These are phyloP conservation scores for Paramuricea clavata DNA, from an alignment of 92 coral and sea anemone species.

Conservation along the genomic window DNA sequence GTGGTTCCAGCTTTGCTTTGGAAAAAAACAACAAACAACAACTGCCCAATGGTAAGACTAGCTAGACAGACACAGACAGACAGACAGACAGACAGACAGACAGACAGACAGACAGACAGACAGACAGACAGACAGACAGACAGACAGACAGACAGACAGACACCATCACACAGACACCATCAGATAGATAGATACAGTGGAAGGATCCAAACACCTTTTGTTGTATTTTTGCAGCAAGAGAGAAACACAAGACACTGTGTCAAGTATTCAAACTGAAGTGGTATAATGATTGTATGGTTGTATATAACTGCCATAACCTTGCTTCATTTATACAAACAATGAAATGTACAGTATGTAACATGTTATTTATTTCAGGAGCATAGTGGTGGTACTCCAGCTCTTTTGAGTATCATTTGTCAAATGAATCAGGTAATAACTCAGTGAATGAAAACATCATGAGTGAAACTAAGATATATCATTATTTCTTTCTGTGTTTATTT, in stretches of 20 bases:
- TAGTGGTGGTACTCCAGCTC: slow-evolving; percentile 77
- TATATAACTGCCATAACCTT: too few relatives aligned
- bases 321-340: too few relatives aligned
- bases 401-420: slow-evolving; percentile 74
- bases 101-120: too few relatives aligned
- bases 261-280: neutral
- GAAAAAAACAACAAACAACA: slow-evolving; percentile 25
- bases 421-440: slow-evolving; percentile 76
- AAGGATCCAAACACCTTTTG: neutral
- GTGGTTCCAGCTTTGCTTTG: slow-evolving; percentile 90
- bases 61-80: slow-evolving; percentile 8
- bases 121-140: too few relatives aligned
- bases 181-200: too few relatives aligned
- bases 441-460: neutral
- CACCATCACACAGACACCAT: too few relatives aligned
- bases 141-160: too few relatives aligned
- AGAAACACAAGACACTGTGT: neutral
- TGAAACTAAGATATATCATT: too few relatives aligned
- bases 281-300: neutral
- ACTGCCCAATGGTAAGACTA: neutral
- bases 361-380: neutral
- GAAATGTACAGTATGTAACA: neutral
- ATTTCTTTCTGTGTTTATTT: too few relatives aligned
- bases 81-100: too few relatives aligned
- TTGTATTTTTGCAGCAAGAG: neutral